These are phyloP conservation scores for Hephaestus fuliginosus DNA, from an alignment of 2,797 vertebrate species.

Conservation along the genomic window DNA sequence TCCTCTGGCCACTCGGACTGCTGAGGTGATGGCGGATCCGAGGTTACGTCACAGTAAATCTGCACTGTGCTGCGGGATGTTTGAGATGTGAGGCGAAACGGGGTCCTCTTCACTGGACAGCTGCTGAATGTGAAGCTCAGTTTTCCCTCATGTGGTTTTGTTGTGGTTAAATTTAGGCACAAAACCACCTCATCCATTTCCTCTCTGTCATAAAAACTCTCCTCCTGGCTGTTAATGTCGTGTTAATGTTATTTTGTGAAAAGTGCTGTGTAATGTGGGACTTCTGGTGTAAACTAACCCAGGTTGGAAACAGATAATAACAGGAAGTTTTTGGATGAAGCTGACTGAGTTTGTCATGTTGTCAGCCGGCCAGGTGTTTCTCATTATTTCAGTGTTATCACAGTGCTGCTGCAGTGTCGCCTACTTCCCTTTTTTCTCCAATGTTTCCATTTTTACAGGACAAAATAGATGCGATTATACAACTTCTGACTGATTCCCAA, in stretches of 20 bases:
- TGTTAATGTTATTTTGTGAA: not conserved
- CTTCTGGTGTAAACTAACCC: not conserved
- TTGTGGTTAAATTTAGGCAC: not conserved
- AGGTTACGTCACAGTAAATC: not conserved
- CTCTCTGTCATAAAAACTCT: not conserved
- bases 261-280: not conserved
- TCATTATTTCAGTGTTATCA: constrained; percentile 1
- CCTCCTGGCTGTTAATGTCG: too few relatives aligned
- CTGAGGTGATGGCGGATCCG: constrained; percentile 10
- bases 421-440: not conserved
- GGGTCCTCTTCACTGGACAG: not conserved
- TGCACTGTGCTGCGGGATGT: not conserved
- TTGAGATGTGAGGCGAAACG: not conserved
- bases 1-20: not conserved
- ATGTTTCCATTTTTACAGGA: constrained; percentile 11
- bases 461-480: not conserved
- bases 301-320: not conserved
- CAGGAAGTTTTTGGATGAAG: not conserved
- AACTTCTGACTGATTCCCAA: not conserved
- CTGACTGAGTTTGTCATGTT: constrained; percentile 13
- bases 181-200: not conserved
- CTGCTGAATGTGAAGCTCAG: not conserved
- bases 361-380: constrained; percentile 5
- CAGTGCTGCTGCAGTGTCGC: not conserved
- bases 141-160: not conserved